Percentiles rank a stretch among this genome's conserved stretches.
These are phyloP conservation scores for Bombus superbus DNA, from an alignment of 1,140 invertebrate species.

Conservation along the genomic window DNA sequence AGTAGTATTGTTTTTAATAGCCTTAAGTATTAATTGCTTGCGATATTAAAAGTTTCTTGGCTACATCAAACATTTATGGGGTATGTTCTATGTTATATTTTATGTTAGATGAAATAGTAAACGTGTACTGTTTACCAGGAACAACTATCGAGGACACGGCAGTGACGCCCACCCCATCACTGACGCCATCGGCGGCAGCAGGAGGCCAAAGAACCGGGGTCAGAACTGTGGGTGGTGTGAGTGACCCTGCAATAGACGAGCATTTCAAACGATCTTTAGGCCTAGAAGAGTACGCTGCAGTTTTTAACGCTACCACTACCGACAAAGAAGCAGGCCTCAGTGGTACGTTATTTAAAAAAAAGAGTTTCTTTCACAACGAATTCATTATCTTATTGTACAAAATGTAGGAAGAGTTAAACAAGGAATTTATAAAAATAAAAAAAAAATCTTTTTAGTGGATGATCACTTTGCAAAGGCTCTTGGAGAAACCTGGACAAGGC, in stretches of 20 bases:
- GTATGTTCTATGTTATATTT: not conserved
- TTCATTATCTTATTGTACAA: not conserved
- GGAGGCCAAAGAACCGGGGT: constrained; percentile 77
- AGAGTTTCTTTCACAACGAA: not conserved
- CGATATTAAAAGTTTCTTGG: not conserved
- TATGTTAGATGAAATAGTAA: not conserved
- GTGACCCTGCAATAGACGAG: constrained; percentile 96
- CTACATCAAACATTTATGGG: not conserved
- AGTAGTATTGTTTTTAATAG: not conserved
- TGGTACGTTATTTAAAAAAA: constrained; percentile 64
- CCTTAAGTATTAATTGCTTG: not conserved
- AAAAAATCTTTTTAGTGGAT: constrained; percentile 85
- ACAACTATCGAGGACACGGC: constrained; percentile 79
- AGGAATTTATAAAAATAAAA: no score
- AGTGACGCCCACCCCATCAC: constrained; percentile 75
- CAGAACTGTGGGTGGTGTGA: constrained; percentile 75
- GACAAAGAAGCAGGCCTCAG: constrained; percentile 80
- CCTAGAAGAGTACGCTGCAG: constrained; percentile 90
- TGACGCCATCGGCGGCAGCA: constrained; percentile 76
- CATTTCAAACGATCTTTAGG: constrained; percentile 97
- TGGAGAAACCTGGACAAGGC: constrained; percentile 95
- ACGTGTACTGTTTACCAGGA: constrained; percentile 63
- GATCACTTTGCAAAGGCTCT: constrained; percentile 98
- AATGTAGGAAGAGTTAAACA: not conserved
- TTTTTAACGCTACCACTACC: constrained; percentile 86